Evolutionary conservation across 2,888 invertebrate species (phyloP).

Genomic region (Hyposoter didymator): DNA sequence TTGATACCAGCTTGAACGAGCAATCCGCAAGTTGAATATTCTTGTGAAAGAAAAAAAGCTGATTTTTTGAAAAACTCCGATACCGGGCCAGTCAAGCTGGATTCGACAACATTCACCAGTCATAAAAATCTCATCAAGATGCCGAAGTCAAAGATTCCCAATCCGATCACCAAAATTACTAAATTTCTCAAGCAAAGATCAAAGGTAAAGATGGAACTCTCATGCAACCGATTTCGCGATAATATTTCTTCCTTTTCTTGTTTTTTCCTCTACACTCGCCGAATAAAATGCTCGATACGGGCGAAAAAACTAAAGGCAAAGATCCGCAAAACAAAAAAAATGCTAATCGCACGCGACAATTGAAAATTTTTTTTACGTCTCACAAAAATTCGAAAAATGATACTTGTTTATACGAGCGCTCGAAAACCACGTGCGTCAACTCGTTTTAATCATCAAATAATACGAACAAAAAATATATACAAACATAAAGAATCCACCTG

Average conservation of each 20-base stretch:
- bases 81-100: conserved; percentile 45
- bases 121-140: conserved; percentile 74
- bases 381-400: conserved; percentile 9
- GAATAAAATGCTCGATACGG: too few species aligned
- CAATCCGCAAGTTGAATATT: not conserved
- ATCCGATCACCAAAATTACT: conserved; percentile 82
- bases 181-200: conserved; percentile 84
- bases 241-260: too few species aligned
- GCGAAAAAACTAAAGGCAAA: not conserved
- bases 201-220: conserved; percentile 80
- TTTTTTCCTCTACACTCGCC: not conserved
- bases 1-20: not conserved
- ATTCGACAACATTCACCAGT: conserved; percentile 42
- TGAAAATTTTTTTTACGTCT: not conserved
- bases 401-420: not conserved
- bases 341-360: not conserved
- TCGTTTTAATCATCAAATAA: conserved; percentile 31
- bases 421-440: conserved; percentile 41
- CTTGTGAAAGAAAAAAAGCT: not conserved
- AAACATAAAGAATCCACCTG: conserved; percentile 14
- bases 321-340: not conserved
- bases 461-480: not conserved
- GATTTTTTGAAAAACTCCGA: not conserved
- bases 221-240: not conserved
- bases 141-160: conserved; percentile 83